Evolutionary conservation across 2,113 vertebrate species (phyloP), one percentile per base, ranked within the genome.

Genomic region (Corapipo altera): DNA sequence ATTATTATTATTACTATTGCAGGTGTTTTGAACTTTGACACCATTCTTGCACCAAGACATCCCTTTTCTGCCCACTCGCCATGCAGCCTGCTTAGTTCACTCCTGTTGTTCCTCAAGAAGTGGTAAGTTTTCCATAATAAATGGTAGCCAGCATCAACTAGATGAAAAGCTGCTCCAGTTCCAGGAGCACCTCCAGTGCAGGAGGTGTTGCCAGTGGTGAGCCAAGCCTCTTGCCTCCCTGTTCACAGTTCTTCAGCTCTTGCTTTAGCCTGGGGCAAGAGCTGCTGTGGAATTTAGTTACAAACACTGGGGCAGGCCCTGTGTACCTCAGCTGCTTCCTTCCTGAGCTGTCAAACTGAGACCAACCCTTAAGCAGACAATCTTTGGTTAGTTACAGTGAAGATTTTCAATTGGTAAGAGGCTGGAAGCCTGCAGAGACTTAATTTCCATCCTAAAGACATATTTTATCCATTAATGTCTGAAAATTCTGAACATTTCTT

Each of bases 391-490:
- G 55, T 41, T 57, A 39, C 11, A 66, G 27, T 46, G 41, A 87
- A 44, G 28, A 20, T 70, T 94, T 85, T 69, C 11, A 52, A 22
- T 43, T 72, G 28, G 44, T 70, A 91, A 69, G 49, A 49, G 39
- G 17, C 59, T 51, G 26, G 27, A 62, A 93, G 33, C 37, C 81
- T 66, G 33, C 12, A 77, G 49, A 79, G 66, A 65, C 19, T 76
- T 51, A 49, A 49, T 83, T 91, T 90, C 74, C 39, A 52, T 66
- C 55, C 59, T 70, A 66, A 79, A 64, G 43, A 91, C 55, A 37
- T 37, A 70, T 85, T 90, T 88, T 35, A 73, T 33, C 82, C 80
- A 79, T 87, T 67, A 16, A 37, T 19, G 16, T 87, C 84, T 91
- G 21, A 81, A 82, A 79, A 30, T 24, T 80, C 39, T 19, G 12